Base-by-base conservation (phyloP, 1,140 invertebrate species). In the Brachionus rubens region DNA sequence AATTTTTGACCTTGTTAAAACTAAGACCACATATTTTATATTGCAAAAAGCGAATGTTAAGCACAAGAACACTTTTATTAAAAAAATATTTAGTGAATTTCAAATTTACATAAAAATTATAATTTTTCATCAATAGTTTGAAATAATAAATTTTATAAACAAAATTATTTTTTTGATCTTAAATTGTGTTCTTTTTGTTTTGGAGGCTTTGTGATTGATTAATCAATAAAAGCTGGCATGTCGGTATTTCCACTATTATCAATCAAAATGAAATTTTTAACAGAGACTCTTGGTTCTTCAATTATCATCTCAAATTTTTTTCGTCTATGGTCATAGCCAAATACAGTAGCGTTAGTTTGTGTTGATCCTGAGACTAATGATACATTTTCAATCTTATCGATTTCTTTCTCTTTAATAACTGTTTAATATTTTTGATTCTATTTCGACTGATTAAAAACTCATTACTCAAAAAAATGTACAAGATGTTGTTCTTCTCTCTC, bases 251-350 rank as follows among this genome's bases (percentile, higher is more conserved):
- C 21, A 48, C 46, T 19, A 6, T 48, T 48, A 19, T 48, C 46
- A 48, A 48, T 48, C 46, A 48, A 16, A 48, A 16, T 19, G 21
- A 48, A 48, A 48, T 19, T 48, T 19, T 52, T 52, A 52, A 52
- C 48, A 52, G 21, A 52, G 48, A 52, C 48, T 52, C 48, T 52
- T 19, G 48, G 48, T 52, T 52, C 48, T 52, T 52, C 48, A 26
- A 52, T 26, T 52, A 52, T 26, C n/a, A 52, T 26, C 48, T 52
- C 48, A 52, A 52, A 52, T 52, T 52, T 52, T 26, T 52, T 52
- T 19, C 48, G 48, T 52, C 48, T 52, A 52, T 52, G 48, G 28
- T 52, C 48, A 52, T 52, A 52, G 48, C 28, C 48, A 52, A 52
- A 52, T 52, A 52, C 48, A 47, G 3, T n/a, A 47, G 46, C 46